A percentile compares a stretch with the other conserved stretches of the same genome.
Evolutionary conservation across 2,797 vertebrate genomes (phyloP).

Genomic region (Prionace glauca): DNA sequence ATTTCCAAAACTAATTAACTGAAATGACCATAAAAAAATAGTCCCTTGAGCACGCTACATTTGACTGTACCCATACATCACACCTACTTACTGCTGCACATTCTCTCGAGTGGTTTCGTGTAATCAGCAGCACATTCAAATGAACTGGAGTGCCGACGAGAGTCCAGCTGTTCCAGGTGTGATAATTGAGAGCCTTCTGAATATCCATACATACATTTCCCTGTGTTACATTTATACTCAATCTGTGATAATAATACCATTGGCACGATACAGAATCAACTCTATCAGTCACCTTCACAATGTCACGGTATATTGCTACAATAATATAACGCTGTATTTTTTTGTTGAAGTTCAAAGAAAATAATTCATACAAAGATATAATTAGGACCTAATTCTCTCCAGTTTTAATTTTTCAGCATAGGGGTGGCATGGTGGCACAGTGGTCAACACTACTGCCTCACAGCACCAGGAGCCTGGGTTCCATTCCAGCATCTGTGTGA

Average conservation of each 20-base stretch:
- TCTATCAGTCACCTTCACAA: background rate
- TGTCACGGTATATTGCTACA: background rate
- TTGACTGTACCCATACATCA: background rate
- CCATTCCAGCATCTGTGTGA: too few species aligned
- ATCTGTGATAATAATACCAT: background rate
- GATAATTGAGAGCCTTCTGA: background rate
- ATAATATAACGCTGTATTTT: background rate
- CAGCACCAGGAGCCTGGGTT: too few species aligned
- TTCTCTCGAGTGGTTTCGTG: background rate
- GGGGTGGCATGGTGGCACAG: background rate
- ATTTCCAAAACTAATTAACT: constrained; percentile 6
- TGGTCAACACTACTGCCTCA: too few species aligned
- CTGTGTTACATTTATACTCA: background rate
- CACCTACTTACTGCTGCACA: background rate
- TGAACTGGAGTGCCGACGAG: background rate
- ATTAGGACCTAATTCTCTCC: background rate
- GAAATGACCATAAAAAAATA: background rate
- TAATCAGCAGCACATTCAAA: background rate
- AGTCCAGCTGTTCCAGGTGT: background rate
- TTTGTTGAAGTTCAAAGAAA: background rate
- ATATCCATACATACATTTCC: background rate
- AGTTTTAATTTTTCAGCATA: background rate
- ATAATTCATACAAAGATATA: background rate
- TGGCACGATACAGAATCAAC: background rate
- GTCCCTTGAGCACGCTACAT: background rate